Conservation (phyloP, 2,888 invertebrate species). For the Standfussiana lucernea region DNA sequence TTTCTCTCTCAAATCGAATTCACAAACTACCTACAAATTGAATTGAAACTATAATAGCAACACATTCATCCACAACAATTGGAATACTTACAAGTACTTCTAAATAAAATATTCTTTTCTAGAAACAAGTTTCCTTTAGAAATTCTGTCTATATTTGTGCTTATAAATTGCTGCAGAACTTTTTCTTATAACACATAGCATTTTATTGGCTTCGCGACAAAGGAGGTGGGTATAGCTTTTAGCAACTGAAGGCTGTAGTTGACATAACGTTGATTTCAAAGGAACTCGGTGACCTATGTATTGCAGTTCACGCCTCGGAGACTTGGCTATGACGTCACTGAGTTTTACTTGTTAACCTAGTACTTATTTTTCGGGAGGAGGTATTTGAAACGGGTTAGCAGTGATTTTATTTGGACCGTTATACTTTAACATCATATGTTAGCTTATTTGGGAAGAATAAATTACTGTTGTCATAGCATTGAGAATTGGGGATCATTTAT, state of each 20-base stretch:
- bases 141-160: conserved; percentile 4
- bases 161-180: conserved; percentile 33
- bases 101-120: conserved; percentile 25
- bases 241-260: conserved; percentile 29
- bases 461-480: background rate
- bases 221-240: conserved; percentile 7
- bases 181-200: conserved; percentile 16
- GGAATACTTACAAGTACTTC: conserved; percentile 28
- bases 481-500: background rate
- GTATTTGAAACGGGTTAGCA: background rate
- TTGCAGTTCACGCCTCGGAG: conserved; percentile 17
- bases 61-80: conserved; percentile 10
- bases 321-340: conserved; percentile 16
- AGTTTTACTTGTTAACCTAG: conserved; percentile 10
- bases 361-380: conserved; percentile 6
- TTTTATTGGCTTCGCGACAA: conserved; percentile 36
- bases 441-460: too few relatives aligned
- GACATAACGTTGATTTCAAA: conserved; percentile 55
- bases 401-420: background rate
- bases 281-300: conserved; percentile 50
- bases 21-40: conserved; percentile 10
- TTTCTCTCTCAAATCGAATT: background rate
- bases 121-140: conserved; percentile 26
- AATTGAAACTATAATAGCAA: conserved; percentile 13
- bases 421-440: background rate